These are phyloP conservation scores for Sciurus carolinensis DNA, from an alignment of 2,797 vertebrate species.

Conservation along the genomic window DNA sequence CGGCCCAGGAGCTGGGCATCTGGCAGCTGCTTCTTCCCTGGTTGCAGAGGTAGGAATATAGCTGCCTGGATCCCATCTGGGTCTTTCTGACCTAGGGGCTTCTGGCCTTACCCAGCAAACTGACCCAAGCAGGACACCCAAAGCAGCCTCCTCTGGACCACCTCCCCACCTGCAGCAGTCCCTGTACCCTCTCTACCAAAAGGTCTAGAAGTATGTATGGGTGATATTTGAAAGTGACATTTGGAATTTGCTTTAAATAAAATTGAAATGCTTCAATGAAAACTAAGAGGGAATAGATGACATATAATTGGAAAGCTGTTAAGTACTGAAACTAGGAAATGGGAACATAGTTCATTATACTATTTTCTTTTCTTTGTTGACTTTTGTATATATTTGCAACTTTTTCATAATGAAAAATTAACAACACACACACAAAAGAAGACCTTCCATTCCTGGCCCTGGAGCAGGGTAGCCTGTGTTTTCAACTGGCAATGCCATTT, in stretches of 20 bases:
- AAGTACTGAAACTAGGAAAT: background rate
- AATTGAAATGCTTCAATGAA: background rate
- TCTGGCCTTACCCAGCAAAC: background rate
- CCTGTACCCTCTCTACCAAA: background rate
- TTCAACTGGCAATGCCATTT: background rate
- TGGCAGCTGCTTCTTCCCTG: constrained; percentile 94
- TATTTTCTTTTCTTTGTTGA: constrained; percentile 32
- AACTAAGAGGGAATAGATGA: background rate
- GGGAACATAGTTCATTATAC: background rate
- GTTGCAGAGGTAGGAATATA: background rate
- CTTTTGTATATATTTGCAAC: background rate
- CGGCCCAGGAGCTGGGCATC: constrained; percentile 90
- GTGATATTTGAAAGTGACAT: background rate
- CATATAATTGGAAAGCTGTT: background rate
- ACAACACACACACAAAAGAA: background rate
- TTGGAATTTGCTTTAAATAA: background rate
- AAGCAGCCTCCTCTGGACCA: background rate
- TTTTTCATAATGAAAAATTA: constrained; percentile 10
- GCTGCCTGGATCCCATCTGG: background rate
- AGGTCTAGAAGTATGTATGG: background rate
- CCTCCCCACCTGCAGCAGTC: background rate
- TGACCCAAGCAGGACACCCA: background rate
- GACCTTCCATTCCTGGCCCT: background rate
- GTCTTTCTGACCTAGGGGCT: background rate
- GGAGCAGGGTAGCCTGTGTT: background rate